Base-by-base conservation (phyloP, 2,888 invertebrate species). In the Tetropium fuscum region DNA sequence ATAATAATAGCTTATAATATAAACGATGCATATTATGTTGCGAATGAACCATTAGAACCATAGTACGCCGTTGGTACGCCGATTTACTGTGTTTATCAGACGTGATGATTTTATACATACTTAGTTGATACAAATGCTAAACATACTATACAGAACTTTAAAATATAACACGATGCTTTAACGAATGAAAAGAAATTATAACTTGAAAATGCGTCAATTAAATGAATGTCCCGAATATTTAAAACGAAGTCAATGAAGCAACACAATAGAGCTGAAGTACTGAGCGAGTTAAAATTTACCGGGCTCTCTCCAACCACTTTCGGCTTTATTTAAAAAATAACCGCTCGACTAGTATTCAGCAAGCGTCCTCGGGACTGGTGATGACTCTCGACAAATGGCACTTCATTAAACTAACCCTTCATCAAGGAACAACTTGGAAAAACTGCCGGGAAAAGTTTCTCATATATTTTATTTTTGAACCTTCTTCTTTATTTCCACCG, bases 391-490 rank as follows among this genome's bases (percentile, higher is more conserved):
- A 73, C 66, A 63, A 70, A 71, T 69, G 63, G 70, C 64, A 69
- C 69, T 71, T 73, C 72, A 73, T 73, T 73, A 71, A 68, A 65
- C 60, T 59, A 65, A 64, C 68, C 67, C 66, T 66, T 69, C 65
- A 64, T 58, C 55, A 53, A 40, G 56, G 51, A 63, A 60, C 60
- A 66, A 63, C 47, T 63, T 49, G 49, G 22, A 38, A 55, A 58
- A 43, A 53, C 49, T 45, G 45, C 45, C 10, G 45, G n/a, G 16
- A 32, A 45, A 30, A 45, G 25, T 45, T 44, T 15, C 45, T 30
- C 45, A 16, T 27, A 30, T n/a, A n/a, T n/a, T n/a, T n/a, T 32
- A 32, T 44, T 45, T 45, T 30, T 15, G n/a, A 30, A 27, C 45
- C 8, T 18, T 13, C 30, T 32, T 18, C 45, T 25, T 15, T 22